Conservation (phyloP, 2,888 invertebrate genomes). For the Patella ulyssiponensis region DNA sequence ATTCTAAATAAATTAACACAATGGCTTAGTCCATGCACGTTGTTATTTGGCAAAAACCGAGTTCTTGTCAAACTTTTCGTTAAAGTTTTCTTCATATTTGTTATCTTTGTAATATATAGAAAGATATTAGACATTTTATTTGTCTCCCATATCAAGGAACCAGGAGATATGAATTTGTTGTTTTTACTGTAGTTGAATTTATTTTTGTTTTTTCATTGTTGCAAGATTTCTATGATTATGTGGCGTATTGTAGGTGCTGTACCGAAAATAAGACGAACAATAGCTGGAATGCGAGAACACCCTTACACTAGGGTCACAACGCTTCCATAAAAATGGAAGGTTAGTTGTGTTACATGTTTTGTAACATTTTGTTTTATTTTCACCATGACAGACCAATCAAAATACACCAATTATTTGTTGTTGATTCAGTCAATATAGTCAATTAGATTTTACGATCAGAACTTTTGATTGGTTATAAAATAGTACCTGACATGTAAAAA, state of each 20-base stretch:
- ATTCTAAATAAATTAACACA: too few species aligned
- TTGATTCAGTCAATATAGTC: neutral
- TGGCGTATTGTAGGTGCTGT: conserved; percentile 82
- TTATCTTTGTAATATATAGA: too few species aligned
- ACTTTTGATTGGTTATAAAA: neutral
- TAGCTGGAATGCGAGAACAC: conserved; percentile 91
- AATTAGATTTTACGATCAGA: neutral
- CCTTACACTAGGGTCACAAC: conserved; percentile 89
- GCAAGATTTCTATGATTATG: conserved; percentile 16
- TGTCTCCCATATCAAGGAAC: conserved; percentile 2
- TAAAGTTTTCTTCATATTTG: too few species aligned
- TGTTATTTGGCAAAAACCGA: too few species aligned
- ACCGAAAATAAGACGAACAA: conserved; percentile 85
- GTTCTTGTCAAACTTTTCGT: too few species aligned
- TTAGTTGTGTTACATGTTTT: conserved; percentile 43
- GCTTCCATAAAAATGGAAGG: conserved; percentile 57
- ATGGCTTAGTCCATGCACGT: too few species aligned
- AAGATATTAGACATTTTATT: neutral
- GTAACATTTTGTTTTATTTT: conserved; percentile 27
- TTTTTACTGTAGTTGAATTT: neutral
- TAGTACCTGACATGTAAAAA: too few species aligned
- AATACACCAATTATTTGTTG: conserved; percentile 7
- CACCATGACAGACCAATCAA: neutral
- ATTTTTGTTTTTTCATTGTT: neutral
- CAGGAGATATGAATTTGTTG: conserved; percentile 1